A percentile compares a stretch with the other conserved stretches of the same genome.
These are phyloP conservation scores for Marcusenius ussheri DNA, from an alignment of 2,113 vertebrate genomes.

Conservation along the genomic window DNA sequence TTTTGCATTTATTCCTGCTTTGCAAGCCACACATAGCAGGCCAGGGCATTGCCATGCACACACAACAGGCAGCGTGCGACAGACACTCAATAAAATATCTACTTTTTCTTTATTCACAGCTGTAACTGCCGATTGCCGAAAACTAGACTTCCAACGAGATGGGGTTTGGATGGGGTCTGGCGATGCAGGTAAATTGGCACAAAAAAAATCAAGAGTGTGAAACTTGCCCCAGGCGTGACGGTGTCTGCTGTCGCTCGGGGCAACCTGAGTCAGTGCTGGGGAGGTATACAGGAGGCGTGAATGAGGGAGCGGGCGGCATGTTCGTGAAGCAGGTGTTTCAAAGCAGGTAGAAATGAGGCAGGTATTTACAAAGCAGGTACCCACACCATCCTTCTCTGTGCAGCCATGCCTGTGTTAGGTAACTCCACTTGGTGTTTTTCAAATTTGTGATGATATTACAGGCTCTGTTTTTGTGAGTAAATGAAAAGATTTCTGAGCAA, in stretches of 20 bases:
- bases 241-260: conserved; percentile 2
- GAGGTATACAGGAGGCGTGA: not conserved
- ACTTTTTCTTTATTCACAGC: not conserved
- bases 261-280: not conserved
- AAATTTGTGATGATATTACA: not conserved
- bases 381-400: not conserved
- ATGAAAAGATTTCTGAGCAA: not conserved
- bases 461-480: not conserved
- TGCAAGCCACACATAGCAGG: not conserved
- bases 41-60: not conserved
- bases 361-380: not conserved
- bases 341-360: not conserved
- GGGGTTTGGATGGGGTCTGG: not conserved
- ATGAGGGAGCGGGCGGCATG: not conserved
- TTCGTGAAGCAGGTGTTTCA: not conserved
- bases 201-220: not conserved
- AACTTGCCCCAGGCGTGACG: conserved; percentile 4
- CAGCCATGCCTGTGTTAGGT: not conserved
- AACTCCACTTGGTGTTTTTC: not conserved
- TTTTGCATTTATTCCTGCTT: not conserved
- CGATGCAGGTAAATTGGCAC: not conserved
- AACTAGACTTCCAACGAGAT: not conserved
- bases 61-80: not conserved
- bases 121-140: not conserved
- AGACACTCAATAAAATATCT: not conserved